Percentiles rank a stretch among this genome's conserved stretches.
Conservation (phyloP, 2,113 vertebrate genomes). For the Delphinus delphis region DNA sequence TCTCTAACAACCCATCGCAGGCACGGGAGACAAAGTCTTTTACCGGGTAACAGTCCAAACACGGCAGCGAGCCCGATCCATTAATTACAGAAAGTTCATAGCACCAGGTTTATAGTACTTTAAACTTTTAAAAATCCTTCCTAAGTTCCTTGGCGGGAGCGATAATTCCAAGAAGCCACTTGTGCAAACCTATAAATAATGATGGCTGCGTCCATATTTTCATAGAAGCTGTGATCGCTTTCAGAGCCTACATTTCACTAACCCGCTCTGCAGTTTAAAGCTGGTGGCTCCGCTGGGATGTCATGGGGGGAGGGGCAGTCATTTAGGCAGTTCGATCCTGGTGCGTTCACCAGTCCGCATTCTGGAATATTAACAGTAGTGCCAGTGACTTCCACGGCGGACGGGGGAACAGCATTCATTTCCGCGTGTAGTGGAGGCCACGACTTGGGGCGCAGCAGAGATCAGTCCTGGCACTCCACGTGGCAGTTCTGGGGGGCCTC, state of each 20-base stretch:
- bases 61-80: not conserved
- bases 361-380: not conserved
- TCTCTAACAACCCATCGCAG: not conserved
- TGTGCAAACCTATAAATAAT: not conserved
- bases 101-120: not conserved
- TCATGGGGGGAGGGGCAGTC: accelerated
- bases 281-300: accelerated
- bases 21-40: not conserved
- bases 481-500: not conserved
- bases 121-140: not conserved
- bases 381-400: not conserved
- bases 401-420: accelerated
- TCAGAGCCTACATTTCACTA: not conserved
- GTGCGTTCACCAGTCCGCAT: accelerated
- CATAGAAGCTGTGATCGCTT: not conserved
- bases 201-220: accelerated
- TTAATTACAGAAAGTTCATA: slow-evolving; percentile 21
- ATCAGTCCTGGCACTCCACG: not conserved
- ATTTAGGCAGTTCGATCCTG: not conserved
- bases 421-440: no score
- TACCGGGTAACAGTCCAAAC: not conserved
- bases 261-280: accelerated
- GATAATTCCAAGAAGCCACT: not conserved
- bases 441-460: not conserved
- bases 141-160: not conserved